These are phyloP conservation scores for Formica exsecta DNA, from an alignment of 1,140 invertebrate genomes.

Conservation along the genomic window DNA sequence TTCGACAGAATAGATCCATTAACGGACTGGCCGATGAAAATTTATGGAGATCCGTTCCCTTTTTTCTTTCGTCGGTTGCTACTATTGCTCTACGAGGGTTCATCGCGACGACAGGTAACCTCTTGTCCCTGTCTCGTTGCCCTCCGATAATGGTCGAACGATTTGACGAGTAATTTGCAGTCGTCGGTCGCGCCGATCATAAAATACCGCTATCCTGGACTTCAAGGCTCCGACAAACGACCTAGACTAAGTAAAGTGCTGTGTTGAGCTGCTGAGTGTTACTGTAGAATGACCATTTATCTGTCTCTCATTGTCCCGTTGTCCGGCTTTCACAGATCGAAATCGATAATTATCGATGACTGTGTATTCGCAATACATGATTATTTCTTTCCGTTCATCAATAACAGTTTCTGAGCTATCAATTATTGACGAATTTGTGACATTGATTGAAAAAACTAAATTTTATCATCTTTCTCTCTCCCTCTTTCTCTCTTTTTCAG, in stretches of 20 bases:
- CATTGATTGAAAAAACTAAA: not conserved
- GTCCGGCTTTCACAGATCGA: conserved; percentile 22
- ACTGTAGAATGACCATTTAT: conserved; percentile 26
- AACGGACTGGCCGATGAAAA: conserved; percentile 53
- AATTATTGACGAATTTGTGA: conserved; percentile 18
- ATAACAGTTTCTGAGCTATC: not conserved
- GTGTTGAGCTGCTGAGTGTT: conserved; percentile 56
- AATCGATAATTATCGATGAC: conserved; percentile 47
- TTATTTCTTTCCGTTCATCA: conserved; percentile 22
- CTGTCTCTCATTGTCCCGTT: conserved; percentile 21
- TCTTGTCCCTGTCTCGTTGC: conserved; percentile 21
- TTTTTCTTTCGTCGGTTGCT: conserved; percentile 23
- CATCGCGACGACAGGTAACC: conserved; percentile 59
- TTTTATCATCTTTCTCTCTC: not conserved
- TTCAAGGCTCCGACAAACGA: not conserved
- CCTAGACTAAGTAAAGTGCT: conserved; percentile 68
- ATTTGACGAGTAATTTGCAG: conserved; percentile 58
- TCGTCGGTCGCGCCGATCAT: conserved; percentile 57
- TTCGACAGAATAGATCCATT: conserved; percentile 78
- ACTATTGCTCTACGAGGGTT: conserved; percentile 44
- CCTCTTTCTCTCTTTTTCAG: no score
- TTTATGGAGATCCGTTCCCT: conserved; percentile 68
- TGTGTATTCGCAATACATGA: conserved; percentile 36
- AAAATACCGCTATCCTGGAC: conserved; percentile 59
- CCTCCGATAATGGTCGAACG: conserved; percentile 53